Evolutionary conservation across 2,888 invertebrate species (phyloP).

Genomic region (Eueremaeus valkanovi): DNA sequence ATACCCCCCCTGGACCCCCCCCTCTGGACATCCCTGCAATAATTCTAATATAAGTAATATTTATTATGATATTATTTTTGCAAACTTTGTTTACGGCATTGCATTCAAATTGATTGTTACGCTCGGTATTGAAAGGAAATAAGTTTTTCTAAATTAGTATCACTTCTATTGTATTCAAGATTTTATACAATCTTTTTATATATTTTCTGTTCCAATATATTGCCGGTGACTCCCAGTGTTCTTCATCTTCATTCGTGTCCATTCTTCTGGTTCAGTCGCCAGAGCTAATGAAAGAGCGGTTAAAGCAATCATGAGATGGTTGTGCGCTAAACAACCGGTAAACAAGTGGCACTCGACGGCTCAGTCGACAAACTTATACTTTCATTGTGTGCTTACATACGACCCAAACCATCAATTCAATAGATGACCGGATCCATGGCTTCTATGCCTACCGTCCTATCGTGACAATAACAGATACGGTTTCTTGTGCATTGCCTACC

Average conservation of each 20-base stretch:
- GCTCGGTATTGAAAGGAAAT: conserved; percentile 32
- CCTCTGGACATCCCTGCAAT: conserved; percentile 9
- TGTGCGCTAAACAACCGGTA: not conserved
- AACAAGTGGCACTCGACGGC: conserved; percentile 27
- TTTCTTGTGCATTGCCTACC: not conserved
- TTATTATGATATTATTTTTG: not conserved
- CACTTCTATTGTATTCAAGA: conserved; percentile 15
- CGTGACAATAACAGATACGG: conserved; percentile 24
- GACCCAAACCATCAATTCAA: conserved; percentile 18
- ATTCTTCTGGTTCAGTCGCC: conserved; percentile 25
- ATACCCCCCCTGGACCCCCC: no score
- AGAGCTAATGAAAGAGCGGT: conserved; percentile 30
- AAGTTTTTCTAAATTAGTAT: not conserved
- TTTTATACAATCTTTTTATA: not conserved
- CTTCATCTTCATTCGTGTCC: conserved; percentile 12
- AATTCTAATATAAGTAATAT: conserved; percentile 11
- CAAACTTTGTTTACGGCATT: conserved; percentile 31
- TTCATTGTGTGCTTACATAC: not conserved
- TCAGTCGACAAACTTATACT: conserved; percentile 27
- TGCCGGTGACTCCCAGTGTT: conserved; percentile 22
- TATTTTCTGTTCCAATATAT: not conserved
- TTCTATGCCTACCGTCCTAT: not conserved
- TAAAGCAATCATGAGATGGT: not conserved
- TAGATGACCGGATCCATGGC: conserved; percentile 29
- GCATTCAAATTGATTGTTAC: no score